Evolutionary conservation across 2,113 vertebrate genomes (phyloP), one percentile per base, ranked within the genome.

Genomic region (Meleagris gallopavo): DNA sequence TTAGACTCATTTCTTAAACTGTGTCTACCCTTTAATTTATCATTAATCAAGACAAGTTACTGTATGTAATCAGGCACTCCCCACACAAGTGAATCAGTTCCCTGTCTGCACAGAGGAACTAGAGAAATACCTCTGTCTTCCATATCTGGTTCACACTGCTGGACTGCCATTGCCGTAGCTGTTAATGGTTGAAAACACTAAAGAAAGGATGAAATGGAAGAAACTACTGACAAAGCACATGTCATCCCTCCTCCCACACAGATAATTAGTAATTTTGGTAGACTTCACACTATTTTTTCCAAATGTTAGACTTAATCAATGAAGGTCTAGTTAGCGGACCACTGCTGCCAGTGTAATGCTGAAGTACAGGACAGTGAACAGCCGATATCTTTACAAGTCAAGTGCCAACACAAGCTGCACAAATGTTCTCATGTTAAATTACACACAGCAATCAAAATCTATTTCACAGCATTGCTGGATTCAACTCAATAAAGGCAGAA

Each of bases 1-100:
- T 89, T 64, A 88, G 45, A 71, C 46, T 96, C 78, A 83, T 82
- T 55, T 88, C 91, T 45, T 6, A 77, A 83, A 88, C 41, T 6
- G 29, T 36, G 30, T 27, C 87, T 87, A 41, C 71, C 62, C 50
- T 77, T 77, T 85, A 50, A 50, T 77, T 85, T 60, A 38, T 66
- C 84, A 88, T 30, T 79, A 74, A 36, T 61, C 46, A 77, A 67
- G 65, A 70, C 24, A 46, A 67, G 78, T 40, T 70, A 65, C 40
- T 60, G 64, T 40, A 34, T 5, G 32, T 13, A 76, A 67, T 32
- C 50, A 94, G 74, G 8, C 62, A 32, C 30, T 77, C 83, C 50
- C 54, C 84, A 62, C 38, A 6, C 2, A 25, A 75, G 78, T 32
- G 55, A 70, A 52, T 50, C 36, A 22, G 78, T 64, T 36, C 9